Conservation (phyloP, 64 coral and sea anemone species). For the Acropora tenuis region DNA sequence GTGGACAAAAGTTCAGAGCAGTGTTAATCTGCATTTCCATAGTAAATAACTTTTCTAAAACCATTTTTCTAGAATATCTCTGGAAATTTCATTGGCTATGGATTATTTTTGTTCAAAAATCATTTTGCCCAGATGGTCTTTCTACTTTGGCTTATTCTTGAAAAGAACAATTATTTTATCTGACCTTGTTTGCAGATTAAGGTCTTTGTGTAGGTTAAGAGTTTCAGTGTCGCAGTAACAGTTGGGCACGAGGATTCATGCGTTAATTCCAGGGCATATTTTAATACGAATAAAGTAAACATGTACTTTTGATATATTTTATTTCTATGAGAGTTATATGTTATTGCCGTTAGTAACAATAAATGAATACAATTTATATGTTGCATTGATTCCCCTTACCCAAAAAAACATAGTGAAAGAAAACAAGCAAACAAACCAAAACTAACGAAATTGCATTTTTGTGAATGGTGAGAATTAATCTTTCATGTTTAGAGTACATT, state of each 20-base stretch:
- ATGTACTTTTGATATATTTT: neutral
- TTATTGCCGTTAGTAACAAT: too few relatives aligned
- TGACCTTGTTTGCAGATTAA: conserved; percentile 12
- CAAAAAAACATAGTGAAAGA: too few relatives aligned
- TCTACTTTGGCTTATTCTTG: conserved; percentile 4
- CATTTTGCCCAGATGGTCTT: neutral
- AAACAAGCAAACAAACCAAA: too few relatives aligned
- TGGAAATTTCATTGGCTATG: neutral
- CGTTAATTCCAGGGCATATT: neutral
- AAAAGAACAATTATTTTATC: conserved; percentile 9
- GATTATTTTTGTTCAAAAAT: neutral
- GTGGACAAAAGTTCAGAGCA: conserved; percentile 1
- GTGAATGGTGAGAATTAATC: conserved; percentile 9
- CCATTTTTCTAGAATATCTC: neutral
- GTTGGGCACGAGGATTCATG: conserved; percentile 5
- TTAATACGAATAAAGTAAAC: neutral
- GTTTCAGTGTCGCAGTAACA: neutral
- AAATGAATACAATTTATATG: too few relatives aligned
- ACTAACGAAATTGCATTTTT: neutral
- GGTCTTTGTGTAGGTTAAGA: neutral
- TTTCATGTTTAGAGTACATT: neutral
- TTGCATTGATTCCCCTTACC: too few relatives aligned
- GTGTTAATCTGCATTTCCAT: neutral
- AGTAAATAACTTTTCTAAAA: conserved; percentile 1
- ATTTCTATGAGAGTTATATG: too few relatives aligned